A percentile compares a stretch with the other conserved stretches of the same genome.
Conservation (phyloP, 2,113 vertebrate species). For the Variabilichromis moorii region DNA sequence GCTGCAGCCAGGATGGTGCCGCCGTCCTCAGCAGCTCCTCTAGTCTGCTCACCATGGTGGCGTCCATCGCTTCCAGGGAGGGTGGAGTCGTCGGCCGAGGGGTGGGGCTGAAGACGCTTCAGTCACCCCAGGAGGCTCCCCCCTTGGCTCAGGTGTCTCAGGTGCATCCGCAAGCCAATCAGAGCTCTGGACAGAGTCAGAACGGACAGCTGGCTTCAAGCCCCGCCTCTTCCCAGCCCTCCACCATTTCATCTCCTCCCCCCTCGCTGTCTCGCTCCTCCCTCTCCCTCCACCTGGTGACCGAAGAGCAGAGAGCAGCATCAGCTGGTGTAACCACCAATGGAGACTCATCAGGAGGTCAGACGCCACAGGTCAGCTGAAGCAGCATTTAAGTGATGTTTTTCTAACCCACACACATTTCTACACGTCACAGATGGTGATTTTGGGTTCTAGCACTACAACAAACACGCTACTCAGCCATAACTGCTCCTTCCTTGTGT, state of each 20-base stretch:
- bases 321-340: slow-evolving; percentile 4
- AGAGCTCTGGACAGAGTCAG: slow-evolving; percentile 21
- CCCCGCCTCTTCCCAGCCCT: slow-evolving; percentile 16
- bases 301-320: slow-evolving; percentile 18
- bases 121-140: slow-evolving; percentile 59
- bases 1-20: slow-evolving; percentile 53
- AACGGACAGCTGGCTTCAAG: not conserved
- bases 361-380: slow-evolving; percentile 45
- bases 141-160: slow-evolving; percentile 53
- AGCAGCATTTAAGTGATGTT: not conserved
- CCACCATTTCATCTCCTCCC: not conserved
- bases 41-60: slow-evolving; percentile 64
- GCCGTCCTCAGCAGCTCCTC: slow-evolving; percentile 56
- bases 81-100: slow-evolving; percentile 50
- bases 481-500: not conserved
- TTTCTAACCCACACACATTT: not conserved
- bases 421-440: not conserved
- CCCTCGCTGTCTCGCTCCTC: not conserved
- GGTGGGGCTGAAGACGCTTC: slow-evolving; percentile 66
- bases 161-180: slow-evolving; percentile 50
- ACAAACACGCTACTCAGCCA: not conserved
- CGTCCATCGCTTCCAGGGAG: slow-evolving; percentile 57
- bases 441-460: not conserved
- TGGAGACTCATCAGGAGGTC: slow-evolving; percentile 22
- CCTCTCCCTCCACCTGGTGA: not conserved